These are phyloP conservation scores for Gnathonemus echidnorhynchus DNA, from an alignment of 2,113 vertebrate genomes.

Conservation along the genomic window DNA sequence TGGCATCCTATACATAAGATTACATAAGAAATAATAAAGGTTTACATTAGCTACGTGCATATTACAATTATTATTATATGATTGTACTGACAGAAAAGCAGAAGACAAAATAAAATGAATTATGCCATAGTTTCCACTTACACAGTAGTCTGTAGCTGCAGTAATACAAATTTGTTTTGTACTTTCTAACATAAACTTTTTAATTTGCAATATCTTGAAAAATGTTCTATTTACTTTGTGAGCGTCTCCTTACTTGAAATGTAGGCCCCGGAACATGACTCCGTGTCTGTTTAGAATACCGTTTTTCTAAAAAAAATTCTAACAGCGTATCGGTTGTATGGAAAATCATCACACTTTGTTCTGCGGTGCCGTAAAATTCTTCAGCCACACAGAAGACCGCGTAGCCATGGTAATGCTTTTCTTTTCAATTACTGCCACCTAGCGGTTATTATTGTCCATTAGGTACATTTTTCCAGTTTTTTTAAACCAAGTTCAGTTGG, in stretches of 20 bases:
- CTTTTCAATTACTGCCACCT: conserved; percentile 19
- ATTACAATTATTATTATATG: neutral
- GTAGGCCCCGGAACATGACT: neutral
- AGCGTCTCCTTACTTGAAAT: neutral
- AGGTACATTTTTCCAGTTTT: neutral
- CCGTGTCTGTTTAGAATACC: neutral
- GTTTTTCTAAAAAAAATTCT: neutral
- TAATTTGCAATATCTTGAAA: neutral
- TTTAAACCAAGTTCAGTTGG: neutral
- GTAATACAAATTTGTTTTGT: neutral
- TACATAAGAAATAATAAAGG: neutral
- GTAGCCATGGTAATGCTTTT: conserved; percentile 3
- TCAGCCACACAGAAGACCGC: neutral
- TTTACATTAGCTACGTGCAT: neutral
- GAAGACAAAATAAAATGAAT: neutral
- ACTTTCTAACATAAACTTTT: neutral
- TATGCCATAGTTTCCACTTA: neutral
- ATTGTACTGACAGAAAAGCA: neutral
- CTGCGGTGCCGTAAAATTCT: neutral
- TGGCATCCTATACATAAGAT: neutral
- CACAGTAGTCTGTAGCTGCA: neutral
- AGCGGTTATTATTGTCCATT: neutral
- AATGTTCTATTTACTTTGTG: neutral
- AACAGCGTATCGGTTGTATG: neutral
- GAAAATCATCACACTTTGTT: conserved; percentile 13